phyloP scores from a whole-genome alignment of 2,113 vertebrate species.

The Brienomyrus brachyistius region DNA sequence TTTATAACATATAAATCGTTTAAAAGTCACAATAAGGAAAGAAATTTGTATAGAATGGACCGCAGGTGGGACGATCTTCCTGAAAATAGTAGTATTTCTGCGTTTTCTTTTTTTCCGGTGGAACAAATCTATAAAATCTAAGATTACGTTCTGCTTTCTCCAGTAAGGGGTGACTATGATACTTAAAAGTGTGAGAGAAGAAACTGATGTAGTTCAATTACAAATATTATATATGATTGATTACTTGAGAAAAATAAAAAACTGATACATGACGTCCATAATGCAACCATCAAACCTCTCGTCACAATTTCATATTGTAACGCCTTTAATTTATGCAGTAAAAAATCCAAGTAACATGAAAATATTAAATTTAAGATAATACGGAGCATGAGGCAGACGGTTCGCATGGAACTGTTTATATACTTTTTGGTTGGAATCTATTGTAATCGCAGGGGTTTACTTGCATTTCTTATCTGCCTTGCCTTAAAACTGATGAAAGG shows the following conservation, averaged over 20 bases:
- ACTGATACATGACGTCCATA: neutral
- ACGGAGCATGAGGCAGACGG: neutral
- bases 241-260: no score
- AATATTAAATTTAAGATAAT: neutral
- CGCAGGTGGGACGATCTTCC: neutral
- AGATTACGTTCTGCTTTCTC: neutral
- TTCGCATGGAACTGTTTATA: neutral
- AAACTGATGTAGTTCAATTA: no score
- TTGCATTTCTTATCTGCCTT: conserved; percentile 49
- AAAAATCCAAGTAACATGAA: neutral
- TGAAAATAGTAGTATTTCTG: neutral
- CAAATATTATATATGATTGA: no score
- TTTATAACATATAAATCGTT: neutral
- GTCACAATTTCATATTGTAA: neutral
- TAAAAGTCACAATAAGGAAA: neutral
- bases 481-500: conserved; percentile 21
- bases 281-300: neutral
- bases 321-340: neutral
- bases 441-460: neutral
- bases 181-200: no score
- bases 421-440: neutral
- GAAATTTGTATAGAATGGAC: neutral
- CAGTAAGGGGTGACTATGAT: no score
- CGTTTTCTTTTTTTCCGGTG: neutral
- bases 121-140: neutral